Evolutionary conservation across 1,140 invertebrate species (phyloP).

Genomic region (Caligus rogercresseyi): DNA sequence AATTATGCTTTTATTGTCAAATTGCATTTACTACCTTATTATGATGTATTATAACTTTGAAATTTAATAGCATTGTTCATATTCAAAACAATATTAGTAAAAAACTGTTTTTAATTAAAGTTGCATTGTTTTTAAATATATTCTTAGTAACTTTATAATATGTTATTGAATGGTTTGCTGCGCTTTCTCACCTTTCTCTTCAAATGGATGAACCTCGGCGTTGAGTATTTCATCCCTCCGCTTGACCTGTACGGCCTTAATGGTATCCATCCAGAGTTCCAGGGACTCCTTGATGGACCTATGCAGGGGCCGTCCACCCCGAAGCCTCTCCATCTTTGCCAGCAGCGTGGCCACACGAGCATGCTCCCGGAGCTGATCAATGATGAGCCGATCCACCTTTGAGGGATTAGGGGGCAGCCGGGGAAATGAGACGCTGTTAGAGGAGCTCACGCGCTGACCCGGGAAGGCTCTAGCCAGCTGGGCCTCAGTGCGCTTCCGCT

Average conservation of each 20-base stretch:
- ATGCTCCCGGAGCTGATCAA: constrained; percentile 62
- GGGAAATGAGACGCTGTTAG: constrained; percentile 60
- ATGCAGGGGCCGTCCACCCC: constrained; percentile 36
- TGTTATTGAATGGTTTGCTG: too few relatives aligned
- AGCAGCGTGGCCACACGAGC: constrained; percentile 46
- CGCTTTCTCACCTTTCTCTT: neutral
- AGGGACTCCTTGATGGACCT: constrained; percentile 41
- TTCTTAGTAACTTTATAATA: too few relatives aligned
- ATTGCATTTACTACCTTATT: too few relatives aligned
- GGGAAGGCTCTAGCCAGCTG: constrained; percentile 58
- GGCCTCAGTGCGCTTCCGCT: constrained; percentile 66
- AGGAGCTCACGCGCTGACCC: constrained; percentile 57
- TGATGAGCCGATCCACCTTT: constrained; percentile 57
- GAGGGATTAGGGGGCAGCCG: constrained; percentile 59
- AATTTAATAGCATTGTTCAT: too few relatives aligned
- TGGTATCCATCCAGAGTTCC: constrained; percentile 44
- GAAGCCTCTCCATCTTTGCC: constrained; percentile 46
- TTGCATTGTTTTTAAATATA: too few relatives aligned
- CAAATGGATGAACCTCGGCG: constrained; percentile 24
- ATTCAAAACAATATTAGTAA: too few relatives aligned
- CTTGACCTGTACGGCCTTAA: constrained; percentile 43
- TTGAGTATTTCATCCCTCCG: constrained; percentile 46
- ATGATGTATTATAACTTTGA: too few relatives aligned
- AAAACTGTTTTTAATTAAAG: too few relatives aligned
- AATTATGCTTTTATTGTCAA: too few relatives aligned